Conservation (phyloP, 2,888 invertebrate genomes). For the Morinoia aosen region DNA sequence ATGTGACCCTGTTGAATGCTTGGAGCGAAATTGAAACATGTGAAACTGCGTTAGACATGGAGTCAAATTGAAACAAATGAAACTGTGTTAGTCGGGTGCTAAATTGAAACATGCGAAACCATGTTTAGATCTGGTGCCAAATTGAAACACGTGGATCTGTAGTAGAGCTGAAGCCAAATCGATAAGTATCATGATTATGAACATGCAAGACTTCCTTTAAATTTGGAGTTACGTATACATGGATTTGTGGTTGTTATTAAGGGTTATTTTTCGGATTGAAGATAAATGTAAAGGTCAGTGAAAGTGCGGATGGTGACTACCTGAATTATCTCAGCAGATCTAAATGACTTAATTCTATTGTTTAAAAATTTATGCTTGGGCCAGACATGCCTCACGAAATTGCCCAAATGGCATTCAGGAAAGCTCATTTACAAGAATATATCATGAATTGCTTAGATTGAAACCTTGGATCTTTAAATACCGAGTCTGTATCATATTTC, state of each 20-base stretch:
- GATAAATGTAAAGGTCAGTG: background rate
- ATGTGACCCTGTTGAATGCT: no score
- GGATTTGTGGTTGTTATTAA: background rate
- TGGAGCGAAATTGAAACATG: no score
- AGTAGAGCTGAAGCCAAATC: no score
- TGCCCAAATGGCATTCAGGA: background rate
- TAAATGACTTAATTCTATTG: background rate
- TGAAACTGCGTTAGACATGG: no score
- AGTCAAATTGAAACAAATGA: no score
- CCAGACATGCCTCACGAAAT: background rate
- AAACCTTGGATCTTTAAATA: no score
- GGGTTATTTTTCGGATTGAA: background rate
- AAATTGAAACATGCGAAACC: no score
- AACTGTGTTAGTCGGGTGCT: no score
- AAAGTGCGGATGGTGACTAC: background rate
- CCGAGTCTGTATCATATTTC: no score
- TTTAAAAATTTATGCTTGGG: background rate
- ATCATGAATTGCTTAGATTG: background rate
- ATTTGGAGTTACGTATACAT: background rate
- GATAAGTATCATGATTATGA: no score
- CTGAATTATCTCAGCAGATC: background rate
- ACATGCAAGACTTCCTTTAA: background rate
- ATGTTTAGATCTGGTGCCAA: no score
- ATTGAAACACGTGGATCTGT: no score
- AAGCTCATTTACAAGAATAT: background rate